Conservation (phyloP, 1,140 invertebrate genomes). For the Idris sp. region DNA sequence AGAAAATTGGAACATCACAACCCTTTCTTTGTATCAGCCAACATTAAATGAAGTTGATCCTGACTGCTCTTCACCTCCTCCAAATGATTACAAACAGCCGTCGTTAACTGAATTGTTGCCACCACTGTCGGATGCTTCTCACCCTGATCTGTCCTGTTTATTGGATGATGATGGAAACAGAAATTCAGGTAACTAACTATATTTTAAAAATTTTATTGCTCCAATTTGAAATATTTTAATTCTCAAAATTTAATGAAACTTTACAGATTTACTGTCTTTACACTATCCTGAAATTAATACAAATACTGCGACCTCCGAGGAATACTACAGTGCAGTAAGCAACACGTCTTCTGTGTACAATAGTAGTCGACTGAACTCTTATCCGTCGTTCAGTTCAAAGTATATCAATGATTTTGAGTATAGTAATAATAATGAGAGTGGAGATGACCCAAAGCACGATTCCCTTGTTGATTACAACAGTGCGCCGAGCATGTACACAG, state of each 20-base stretch:
- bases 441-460: constrained; percentile 66
- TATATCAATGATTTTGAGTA: constrained; percentile 60
- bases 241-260: constrained; percentile 8
- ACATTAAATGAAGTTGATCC: constrained; percentile 58
- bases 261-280: constrained; percentile 70
- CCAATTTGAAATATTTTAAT: no score
- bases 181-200: constrained; percentile 65
- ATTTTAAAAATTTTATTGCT: no score
- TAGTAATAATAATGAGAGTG: constrained; percentile 71
- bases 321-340: constrained; percentile 73
- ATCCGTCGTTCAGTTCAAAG: constrained; percentile 54
- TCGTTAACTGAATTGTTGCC: constrained; percentile 71
- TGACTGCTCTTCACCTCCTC: constrained; percentile 53
- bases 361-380: constrained; percentile 58
- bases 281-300: constrained; percentile 73
- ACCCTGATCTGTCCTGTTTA: constrained; percentile 70
- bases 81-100: constrained; percentile 66
- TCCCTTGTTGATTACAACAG: constrained; percentile 61
- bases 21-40: constrained; percentile 67
- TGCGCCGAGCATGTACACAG: constrained; percentile 62
- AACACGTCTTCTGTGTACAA: constrained; percentile 68
- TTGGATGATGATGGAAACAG: constrained; percentile 69
- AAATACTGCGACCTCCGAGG: constrained; percentile 64
- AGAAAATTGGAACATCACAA: constrained; percentile 74
- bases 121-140: constrained; percentile 63